These are phyloP conservation scores for Prunella fulvescens DNA, from an alignment of 2,113 vertebrate genomes.

Conservation along the genomic window DNA sequence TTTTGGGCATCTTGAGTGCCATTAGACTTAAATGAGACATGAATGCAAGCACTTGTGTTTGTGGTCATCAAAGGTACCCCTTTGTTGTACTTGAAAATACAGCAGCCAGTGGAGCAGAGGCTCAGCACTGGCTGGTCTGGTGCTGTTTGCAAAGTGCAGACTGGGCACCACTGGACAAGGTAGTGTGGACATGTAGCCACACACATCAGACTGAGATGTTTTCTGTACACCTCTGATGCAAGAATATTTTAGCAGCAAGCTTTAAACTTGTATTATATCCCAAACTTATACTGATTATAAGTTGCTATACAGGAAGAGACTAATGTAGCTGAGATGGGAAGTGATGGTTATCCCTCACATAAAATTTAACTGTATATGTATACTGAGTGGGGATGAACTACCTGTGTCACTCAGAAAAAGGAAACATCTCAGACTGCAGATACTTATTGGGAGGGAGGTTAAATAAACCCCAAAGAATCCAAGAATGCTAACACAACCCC, in stretches of 20 bases:
- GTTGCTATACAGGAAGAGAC: neutral
- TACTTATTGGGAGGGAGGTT: neutral
- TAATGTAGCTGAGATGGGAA: neutral
- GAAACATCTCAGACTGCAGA: neutral
- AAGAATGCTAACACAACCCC: neutral
- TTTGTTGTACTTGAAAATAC: neutral
- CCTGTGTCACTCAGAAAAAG: neutral
- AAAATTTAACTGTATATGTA: neutral
- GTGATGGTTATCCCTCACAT: neutral
- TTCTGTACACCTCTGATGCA: neutral
- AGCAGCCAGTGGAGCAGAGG: neutral
- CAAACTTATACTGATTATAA: neutral
- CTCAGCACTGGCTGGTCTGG: neutral
- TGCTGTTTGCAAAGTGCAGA: neutral
- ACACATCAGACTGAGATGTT: rapidly evolving
- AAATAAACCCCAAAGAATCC: neutral
- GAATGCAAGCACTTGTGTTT: neutral
- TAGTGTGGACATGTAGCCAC: neutral
- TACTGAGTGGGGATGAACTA: neutral
- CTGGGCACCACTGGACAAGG: neutral
- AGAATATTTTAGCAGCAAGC: neutral
- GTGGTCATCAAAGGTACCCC: neutral
- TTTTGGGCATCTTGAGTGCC: neutral
- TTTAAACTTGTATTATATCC: neutral
- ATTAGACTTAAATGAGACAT: neutral